These are phyloP conservation scores for Phylloscopus collybita DNA, from an alignment of 2,797 vertebrate genomes.

Conservation along the genomic window DNA sequence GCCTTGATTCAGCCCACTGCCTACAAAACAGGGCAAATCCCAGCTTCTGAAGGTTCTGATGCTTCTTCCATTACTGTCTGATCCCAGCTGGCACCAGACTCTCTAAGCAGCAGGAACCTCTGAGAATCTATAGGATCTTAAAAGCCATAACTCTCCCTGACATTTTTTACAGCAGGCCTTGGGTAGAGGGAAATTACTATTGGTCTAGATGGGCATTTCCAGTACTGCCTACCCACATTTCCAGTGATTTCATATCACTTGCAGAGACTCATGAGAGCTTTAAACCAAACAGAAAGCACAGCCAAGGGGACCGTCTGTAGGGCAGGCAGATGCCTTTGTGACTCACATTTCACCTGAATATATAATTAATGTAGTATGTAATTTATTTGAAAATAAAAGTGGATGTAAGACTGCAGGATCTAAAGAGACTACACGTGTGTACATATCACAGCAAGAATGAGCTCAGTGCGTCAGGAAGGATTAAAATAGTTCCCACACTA, in stretches of 20 bases:
- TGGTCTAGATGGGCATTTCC: background rate
- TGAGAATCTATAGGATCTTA: background rate
- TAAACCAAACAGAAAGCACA: background rate
- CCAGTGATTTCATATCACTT: background rate
- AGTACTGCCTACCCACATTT: background rate
- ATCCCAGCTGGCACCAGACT: background rate
- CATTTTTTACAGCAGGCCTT: background rate
- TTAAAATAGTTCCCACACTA: conserved; percentile 24
- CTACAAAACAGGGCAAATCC: background rate
- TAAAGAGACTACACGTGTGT: background rate
- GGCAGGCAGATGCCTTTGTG: background rate
- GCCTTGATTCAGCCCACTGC: background rate
- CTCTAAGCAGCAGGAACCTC: background rate
- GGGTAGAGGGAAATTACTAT: background rate
- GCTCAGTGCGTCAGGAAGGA: background rate
- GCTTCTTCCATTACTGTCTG: background rate
- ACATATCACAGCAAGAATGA: background rate
- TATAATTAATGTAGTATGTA: conserved; percentile 18
- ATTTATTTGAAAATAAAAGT: conserved; percentile 48
- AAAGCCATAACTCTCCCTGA: background rate
- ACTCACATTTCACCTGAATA: conserved; percentile 38
- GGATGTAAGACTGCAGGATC: background rate
- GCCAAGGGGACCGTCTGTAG: background rate
- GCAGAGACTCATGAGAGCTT: background rate
- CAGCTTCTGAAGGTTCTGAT: background rate